These are phyloP conservation scores for Halyomorpha halys DNA, from an alignment of 1,140 invertebrate species.

Conservation along the genomic window DNA sequence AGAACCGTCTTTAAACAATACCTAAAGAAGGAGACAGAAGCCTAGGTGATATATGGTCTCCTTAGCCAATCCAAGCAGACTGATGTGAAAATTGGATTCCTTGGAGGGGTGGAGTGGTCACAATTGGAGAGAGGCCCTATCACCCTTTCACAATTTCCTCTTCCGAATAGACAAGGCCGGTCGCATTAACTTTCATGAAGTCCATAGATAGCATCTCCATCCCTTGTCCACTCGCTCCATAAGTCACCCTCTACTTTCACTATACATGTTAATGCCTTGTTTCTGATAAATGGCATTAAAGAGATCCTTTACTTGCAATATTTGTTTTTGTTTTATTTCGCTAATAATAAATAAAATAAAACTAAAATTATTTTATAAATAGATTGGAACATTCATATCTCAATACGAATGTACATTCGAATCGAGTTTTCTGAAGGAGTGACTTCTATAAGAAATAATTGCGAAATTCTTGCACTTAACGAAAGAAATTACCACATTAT, in stretches of 20 bases:
- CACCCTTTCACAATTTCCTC: slow-evolving; percentile 20
- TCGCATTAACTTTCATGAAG: slow-evolving; percentile 18
- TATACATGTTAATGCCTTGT: slow-evolving; percentile 16
- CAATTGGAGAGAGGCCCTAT: slow-evolving; percentile 8
- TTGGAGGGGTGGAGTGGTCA: neutral
- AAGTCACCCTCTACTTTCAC: slow-evolving; percentile 11
- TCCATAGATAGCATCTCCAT: slow-evolving; percentile 10
- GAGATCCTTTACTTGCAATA: too few relatives aligned
- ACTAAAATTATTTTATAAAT: too few relatives aligned
- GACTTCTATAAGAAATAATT: too few relatives aligned
- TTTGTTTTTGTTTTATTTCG: too few relatives aligned
- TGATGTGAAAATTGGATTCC: slow-evolving; percentile 16
- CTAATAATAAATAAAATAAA: too few relatives aligned
- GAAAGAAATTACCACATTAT: too few relatives aligned
- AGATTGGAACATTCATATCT: too few relatives aligned
- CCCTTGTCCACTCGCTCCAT: slow-evolving; percentile 1
- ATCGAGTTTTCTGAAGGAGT: too few relatives aligned
- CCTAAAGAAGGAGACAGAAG: too few relatives aligned
- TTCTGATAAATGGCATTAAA: neutral
- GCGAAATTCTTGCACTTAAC: too few relatives aligned
- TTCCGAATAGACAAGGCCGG: slow-evolving; percentile 3
- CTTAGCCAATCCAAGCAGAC: neutral
- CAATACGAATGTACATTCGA: too few relatives aligned
- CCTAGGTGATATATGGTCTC: neutral
- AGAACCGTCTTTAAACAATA: too few relatives aligned